phyloP scores from a whole-genome alignment of 2,888 invertebrate species.

The Himalopsyche japonica region DNA sequence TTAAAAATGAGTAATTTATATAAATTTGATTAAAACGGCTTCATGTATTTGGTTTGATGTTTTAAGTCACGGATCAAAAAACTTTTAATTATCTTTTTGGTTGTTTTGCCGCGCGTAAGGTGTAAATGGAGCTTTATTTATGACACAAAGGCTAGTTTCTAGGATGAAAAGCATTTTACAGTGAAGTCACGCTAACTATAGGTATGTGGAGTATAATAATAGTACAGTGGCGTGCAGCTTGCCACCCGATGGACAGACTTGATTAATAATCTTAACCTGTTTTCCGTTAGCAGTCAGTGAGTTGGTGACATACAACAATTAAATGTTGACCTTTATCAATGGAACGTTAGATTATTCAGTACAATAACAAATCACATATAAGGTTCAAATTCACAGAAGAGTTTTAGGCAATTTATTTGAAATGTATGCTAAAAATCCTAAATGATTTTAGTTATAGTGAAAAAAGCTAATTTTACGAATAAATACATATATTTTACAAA shows the following conservation, averaged over 20 bases:
- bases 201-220: not conserved
- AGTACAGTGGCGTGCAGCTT: not conserved
- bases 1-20: no score
- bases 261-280: slow-evolving; percentile 23
- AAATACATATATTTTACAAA: no score
- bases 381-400: no score
- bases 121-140: not conserved
- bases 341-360: not conserved
- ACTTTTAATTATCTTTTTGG: not conserved
- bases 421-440: no score
- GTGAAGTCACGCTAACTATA: not conserved
- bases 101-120: not conserved
- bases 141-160: not conserved
- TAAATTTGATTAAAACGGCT: no score
- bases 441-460: no score
- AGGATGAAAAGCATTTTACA: not conserved
- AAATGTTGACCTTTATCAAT: not conserved
- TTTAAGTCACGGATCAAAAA: not conserved
- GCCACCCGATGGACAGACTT: slow-evolving; percentile 13
- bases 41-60: no score
- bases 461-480: no score
- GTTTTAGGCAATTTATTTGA: no score
- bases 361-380: not conserved
- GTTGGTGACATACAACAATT: slow-evolving; percentile 15
- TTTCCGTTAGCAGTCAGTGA: not conserved